phyloP scores from a whole-genome alignment of 2,888 invertebrate genomes.

The Clistopyga incitator region DNA sequence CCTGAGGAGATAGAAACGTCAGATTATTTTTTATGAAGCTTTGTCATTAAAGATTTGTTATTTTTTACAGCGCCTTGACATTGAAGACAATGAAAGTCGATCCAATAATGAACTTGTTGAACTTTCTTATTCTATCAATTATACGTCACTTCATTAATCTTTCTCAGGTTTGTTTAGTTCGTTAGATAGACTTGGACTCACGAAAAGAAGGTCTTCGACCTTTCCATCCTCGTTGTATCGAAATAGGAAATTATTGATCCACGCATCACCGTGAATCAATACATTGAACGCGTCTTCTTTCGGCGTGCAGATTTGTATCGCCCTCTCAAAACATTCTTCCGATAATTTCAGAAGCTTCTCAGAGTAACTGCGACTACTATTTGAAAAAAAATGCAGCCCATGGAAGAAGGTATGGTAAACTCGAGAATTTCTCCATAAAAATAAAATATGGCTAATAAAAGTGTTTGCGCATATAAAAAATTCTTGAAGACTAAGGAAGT shows the following conservation, averaged over 20 bases:
- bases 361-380: constrained; percentile 67
- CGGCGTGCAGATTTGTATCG: background rate
- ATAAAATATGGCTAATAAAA: too few species aligned
- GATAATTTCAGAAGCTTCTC: constrained; percentile 72
- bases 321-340: constrained; percentile 56
- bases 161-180: too few species aligned
- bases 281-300: constrained; percentile 77
- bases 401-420: background rate
- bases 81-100: too few species aligned
- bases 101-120: too few species aligned
- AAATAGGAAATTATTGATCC: constrained; percentile 82
- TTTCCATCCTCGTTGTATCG: constrained; percentile 76
- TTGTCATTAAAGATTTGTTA: too few species aligned
- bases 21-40: too few species aligned
- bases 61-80: too few species aligned
- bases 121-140: too few species aligned
- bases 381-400: too few species aligned
- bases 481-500: background rate
- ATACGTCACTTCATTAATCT: too few species aligned
- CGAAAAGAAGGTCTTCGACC: constrained; percentile 77
- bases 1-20: constrained; percentile 74
- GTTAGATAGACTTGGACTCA: constrained; percentile 68
- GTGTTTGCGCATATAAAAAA: too few species aligned
- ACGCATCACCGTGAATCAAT: constrained; percentile 80
- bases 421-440: background rate